A percentile compares a stretch with the other conserved stretches of the same genome.
phyloP scores from a whole-genome alignment of 2,113 vertebrate genomes.

The Channa argus region DNA sequence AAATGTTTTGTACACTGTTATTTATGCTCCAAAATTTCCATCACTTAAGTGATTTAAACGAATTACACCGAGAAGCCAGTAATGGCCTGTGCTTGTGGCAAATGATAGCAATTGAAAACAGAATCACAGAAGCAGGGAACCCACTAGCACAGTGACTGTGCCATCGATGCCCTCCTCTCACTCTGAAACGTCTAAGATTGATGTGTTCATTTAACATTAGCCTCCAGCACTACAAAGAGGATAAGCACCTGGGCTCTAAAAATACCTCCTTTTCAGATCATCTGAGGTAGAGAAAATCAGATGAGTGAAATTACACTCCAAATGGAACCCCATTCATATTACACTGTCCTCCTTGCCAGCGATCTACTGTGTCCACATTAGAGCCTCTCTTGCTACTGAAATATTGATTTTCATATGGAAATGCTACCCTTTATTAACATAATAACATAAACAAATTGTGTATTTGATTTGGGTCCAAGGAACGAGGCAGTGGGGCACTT shows the following conservation, averaged over 20 bases:
- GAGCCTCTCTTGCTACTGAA: constrained; percentile 59
- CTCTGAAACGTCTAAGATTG: constrained; percentile 70
- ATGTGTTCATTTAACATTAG: constrained; percentile 82
- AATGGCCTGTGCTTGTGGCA: constrained; percentile 36
- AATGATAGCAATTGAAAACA: constrained; percentile 44
- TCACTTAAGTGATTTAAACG: constrained; percentile 53
- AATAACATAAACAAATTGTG: constrained; percentile 82
- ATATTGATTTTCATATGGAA: constrained; percentile 84
- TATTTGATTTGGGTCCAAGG: constrained; percentile 75
- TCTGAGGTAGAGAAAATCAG: constrained; percentile 75
- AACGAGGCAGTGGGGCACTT: constrained; percentile 59
- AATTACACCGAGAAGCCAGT: constrained; percentile 48
- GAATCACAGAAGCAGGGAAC: constrained; percentile 64
- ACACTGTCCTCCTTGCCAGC: constrained; percentile 50
- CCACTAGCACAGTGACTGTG: constrained; percentile 53
- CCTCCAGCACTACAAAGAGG: constrained; percentile 76
- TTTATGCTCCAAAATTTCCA: constrained; percentile 31
- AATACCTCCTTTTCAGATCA: constrained; percentile 75
- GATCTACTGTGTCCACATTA: constrained; percentile 56
- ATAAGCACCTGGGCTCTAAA: constrained; percentile 78
- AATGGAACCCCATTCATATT: constrained; percentile 70
- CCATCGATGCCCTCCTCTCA: constrained; percentile 48
- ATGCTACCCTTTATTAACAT: constrained; percentile 82
- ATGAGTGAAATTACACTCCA: constrained; percentile 78
- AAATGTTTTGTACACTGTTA: constrained; percentile 23